phyloP scores from a whole-genome alignment of 2,113 vertebrate genomes.

The Psettodes erumei region DNA sequence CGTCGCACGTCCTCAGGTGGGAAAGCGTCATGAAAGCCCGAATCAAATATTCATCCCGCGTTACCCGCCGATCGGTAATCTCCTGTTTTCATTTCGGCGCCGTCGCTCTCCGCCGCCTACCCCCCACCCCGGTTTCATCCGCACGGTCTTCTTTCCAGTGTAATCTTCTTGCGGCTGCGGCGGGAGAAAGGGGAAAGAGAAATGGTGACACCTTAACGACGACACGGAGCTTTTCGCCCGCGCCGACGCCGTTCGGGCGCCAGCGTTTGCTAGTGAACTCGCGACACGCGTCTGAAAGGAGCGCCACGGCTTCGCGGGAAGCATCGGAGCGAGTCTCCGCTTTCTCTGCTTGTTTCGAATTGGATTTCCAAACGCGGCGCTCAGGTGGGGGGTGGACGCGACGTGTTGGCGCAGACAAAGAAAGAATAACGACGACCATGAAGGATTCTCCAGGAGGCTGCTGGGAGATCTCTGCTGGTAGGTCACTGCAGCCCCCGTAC shows the following conservation, averaged over 20 bases:
- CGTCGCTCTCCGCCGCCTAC: conserved; percentile 26
- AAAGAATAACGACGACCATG: conserved; percentile 37
- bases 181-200: conserved; percentile 46
- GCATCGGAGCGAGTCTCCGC: conserved; percentile 18
- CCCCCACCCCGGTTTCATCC: conserved; percentile 53
- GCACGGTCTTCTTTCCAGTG: conserved; percentile 44
- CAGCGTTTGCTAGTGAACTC: conserved; percentile 23
- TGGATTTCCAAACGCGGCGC: conserved; percentile 23
- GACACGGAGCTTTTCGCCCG: conserved; percentile 53
- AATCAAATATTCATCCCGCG: conserved; percentile 71
- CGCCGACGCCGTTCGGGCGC: conserved; percentile 55
- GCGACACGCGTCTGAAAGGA: conserved; percentile 18
- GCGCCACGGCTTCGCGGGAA: conserved; percentile 6
- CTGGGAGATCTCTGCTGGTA: conserved; percentile 30
- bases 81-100: conserved; percentile 73
- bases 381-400: conserved; percentile 13
- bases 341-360: conserved; percentile 51
- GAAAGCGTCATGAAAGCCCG: conserved; percentile 59
- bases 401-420: conserved; percentile 21
- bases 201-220: conserved; percentile 62
- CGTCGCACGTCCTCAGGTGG: conserved; percentile 69
- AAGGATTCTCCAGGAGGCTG: conserved; percentile 43
- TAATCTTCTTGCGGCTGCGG: conserved; percentile 64
- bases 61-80: conserved; percentile 73
- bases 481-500: conserved; percentile 34